Base-by-base conservation (phyloP, 2,888 invertebrate species). In the Hypselothyrea guttata region DNA sequence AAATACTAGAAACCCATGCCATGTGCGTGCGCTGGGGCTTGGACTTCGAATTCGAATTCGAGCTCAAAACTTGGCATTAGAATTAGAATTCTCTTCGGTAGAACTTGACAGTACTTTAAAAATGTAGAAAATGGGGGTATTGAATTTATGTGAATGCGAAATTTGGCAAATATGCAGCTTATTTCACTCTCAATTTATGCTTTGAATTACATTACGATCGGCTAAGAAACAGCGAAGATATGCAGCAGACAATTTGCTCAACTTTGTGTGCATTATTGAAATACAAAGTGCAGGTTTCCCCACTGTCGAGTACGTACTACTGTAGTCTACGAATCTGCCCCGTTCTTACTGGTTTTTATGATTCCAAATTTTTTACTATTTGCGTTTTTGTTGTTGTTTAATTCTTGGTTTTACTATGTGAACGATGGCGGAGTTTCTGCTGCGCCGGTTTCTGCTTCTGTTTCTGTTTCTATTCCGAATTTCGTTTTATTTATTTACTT, bases 291-390 rank as follows among this genome's bases (percentile, higher is more conserved):
- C n/a, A n/a, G n/a, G n/a, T n/a, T n/a, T n/a, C n/a, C n/a, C n/a
- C n/a, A n/a, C n/a, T n/a, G n/a, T n/a, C n/a, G n/a, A n/a, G n/a
- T n/a, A n/a, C n/a, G n/a, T n/a, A n/a, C n/a, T n/a, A n/a, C n/a
- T n/a, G n/a, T n/a, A n/a, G n/a, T n/a, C n/a, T n/a, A n/a, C n/a
- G n/a, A n/a, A n/a, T n/a, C n/a, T n/a, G n/a, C n/a, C n/a, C n/a
- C n/a, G n/a, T n/a, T n/a, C n/a, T n/a, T n/a, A n/a, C n/a, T n/a
- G 31, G 38, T 18, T 38, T 45, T 55, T 55, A 46, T 44, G 66
- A 68, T 69, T 65, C n/a, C n/a, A n/a, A 22, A 4, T 22, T 22
- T 56, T 71, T 60, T 65, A 71, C 72, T 71, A 67, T 61, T 49
- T 48, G 31, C 45, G 61, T 66, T 71, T 71, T 22, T 22, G 22